Evolutionary conservation across 2,113 vertebrate species (phyloP).

Genomic region (Tor tambroides): DNA sequence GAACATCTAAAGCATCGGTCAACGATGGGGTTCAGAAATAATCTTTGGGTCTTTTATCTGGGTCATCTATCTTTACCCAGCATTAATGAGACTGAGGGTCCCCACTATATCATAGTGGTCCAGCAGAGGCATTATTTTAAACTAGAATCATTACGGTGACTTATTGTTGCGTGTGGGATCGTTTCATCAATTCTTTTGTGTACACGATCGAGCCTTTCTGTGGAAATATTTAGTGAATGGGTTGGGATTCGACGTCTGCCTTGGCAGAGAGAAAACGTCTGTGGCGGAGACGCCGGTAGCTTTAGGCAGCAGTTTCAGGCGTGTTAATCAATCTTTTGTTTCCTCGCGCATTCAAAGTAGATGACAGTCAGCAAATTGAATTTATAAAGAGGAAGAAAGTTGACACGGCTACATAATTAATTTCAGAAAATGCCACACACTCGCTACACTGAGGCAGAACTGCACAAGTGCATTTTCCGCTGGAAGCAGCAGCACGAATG

Average conservation of each 20-base stretch:
- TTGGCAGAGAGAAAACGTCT: slow-evolving; percentile 49
- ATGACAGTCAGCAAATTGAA: slow-evolving; percentile 69
- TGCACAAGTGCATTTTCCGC: slow-evolving; percentile 35
- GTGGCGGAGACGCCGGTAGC: slow-evolving; percentile 57
- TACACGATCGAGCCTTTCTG: slow-evolving; percentile 68
- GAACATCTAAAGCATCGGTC: slow-evolving; percentile 40
- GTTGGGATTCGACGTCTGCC: slow-evolving; percentile 52
- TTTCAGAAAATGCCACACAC: slow-evolving; percentile 63
- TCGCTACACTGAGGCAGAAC: slow-evolving; percentile 51
- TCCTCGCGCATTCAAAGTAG: slow-evolving; percentile 60
- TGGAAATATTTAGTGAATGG: slow-evolving; percentile 64
- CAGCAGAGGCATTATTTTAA: slow-evolving; percentile 77
- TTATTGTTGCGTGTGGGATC: slow-evolving; percentile 69
- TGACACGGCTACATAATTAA: slow-evolving; percentile 66
- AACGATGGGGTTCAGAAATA: slow-evolving; percentile 66
- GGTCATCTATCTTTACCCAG: slow-evolving; percentile 77
- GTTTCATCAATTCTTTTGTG: slow-evolving; percentile 70
- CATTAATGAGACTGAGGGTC: slow-evolving; percentile 77
- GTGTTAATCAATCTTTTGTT: slow-evolving; percentile 70
- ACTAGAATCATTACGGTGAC: slow-evolving; percentile 78
- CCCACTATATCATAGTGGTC: slow-evolving; percentile 75
- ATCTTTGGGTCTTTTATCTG: slow-evolving; percentile 72
- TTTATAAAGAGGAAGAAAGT: slow-evolving; percentile 67
- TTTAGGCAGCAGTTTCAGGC: slow-evolving; percentile 63
- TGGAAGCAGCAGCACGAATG: slow-evolving; percentile 50